A percentile compares a stretch with the other conserved stretches of the same genome.
phyloP scores from a whole-genome alignment of 2,888 invertebrate genomes.

The Chrysolina americana region DNA sequence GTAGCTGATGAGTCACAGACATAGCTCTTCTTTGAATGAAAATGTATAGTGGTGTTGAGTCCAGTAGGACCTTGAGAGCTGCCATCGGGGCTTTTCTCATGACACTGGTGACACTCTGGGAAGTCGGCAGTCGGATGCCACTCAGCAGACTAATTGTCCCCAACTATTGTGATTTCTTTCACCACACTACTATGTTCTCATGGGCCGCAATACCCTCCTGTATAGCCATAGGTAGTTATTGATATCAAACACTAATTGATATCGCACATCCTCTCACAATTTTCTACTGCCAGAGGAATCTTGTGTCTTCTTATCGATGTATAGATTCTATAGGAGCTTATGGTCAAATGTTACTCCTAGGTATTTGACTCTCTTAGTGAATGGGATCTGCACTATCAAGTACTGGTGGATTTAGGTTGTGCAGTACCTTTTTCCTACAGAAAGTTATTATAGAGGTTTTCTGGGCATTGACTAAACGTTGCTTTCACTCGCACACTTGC shows the following conservation, averaged over 20 bases:
- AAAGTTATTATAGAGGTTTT: no score
- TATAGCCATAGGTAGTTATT: not conserved
- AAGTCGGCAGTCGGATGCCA: no score
- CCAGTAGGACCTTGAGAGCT: not conserved
- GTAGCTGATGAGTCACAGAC: not conserved
- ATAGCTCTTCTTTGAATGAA: not conserved
- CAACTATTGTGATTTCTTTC: not conserved
- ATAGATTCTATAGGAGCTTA: conserved; percentile 8
- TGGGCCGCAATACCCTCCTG: not conserved
- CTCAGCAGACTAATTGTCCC: no score
- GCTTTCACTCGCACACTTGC: no score
- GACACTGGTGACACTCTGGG: not conserved
- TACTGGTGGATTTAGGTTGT: no score
- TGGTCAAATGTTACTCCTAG: not conserved
- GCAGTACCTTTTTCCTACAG: no score
- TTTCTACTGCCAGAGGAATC: not conserved
- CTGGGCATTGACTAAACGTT: no score
- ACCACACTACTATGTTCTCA: not conserved
- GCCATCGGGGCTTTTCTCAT: not conserved
- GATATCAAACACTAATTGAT: not conserved
- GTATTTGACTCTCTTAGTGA: not conserved
- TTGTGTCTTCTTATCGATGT: not conserved
- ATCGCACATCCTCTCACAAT: not conserved
- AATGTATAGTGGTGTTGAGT: not conserved
- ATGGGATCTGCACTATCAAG: not conserved